Percentiles rank a stretch among this genome's conserved stretches.
Evolutionary conservation across 35 echinoderm and acorn worm genomes (phyloP).

Genomic region (Amphiura filiformis): DNA sequence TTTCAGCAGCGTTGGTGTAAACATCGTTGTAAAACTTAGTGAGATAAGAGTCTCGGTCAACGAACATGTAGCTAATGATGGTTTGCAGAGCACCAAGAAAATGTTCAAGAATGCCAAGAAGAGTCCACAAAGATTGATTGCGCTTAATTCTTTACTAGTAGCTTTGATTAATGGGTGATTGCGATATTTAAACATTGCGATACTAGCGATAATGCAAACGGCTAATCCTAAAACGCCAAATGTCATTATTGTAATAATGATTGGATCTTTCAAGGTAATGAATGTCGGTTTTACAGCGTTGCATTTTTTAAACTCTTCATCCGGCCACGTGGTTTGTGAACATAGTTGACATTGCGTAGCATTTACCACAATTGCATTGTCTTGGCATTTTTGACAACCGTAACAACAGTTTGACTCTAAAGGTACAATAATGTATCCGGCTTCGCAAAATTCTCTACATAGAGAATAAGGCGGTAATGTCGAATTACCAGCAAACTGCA

Average conservation of each 20-base stretch:
- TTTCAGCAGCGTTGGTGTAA: constrained; percentile 19
- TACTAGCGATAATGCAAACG: background rate
- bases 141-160: background rate
- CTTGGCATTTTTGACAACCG: constrained; percentile 13
- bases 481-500: background rate
- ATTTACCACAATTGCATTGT: background rate
- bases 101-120: background rate
- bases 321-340: background rate
- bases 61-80: background rate
- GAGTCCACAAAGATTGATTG: background rate
- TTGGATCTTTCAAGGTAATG: background rate
- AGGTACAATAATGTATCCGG: constrained; percentile 3
- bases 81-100: background rate
- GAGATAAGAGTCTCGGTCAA: background rate
- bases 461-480: background rate
- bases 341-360: background rate
- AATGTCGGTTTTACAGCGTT: background rate
- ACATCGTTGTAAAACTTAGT: constrained; percentile 11
- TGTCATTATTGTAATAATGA: background rate
- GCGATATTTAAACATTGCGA: background rate
- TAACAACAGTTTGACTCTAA: constrained; percentile 24
- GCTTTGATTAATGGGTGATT: constrained; percentile 33
- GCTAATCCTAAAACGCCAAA: background rate
- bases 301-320: background rate
- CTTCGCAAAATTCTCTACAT: constrained; percentile 11